Conservation (phyloP, 2,888 invertebrate species). For the Capitulum mitella region DNA sequence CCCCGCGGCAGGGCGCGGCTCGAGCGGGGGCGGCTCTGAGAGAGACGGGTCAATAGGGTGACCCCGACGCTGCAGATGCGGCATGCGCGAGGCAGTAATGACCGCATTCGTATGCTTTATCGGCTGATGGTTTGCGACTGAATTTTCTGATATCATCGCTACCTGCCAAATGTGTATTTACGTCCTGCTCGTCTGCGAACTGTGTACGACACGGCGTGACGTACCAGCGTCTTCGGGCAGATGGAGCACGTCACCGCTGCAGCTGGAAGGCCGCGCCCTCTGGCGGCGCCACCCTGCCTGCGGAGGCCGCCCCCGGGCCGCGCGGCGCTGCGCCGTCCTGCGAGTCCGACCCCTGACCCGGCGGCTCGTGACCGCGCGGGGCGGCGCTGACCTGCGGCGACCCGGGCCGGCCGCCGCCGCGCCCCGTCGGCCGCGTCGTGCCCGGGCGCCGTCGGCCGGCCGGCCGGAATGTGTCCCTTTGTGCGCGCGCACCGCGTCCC, state of each 20-base stretch:
- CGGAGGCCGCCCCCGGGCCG: neutral
- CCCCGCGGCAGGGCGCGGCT: neutral
- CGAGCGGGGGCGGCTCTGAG: too few species aligned
- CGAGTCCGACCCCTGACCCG: neutral
- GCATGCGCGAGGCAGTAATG: neutral
- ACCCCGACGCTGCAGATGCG: neutral
- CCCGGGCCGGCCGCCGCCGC: neutral
- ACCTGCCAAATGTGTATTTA: neutral
- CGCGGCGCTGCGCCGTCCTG: too few species aligned
- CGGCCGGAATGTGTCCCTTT: conserved; percentile 1
- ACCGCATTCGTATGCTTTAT: neutral
- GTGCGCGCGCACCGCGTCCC: neutral
- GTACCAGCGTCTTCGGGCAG: too few species aligned
- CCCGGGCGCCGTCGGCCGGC: neutral
- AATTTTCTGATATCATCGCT: neutral
- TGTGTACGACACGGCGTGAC: too few species aligned
- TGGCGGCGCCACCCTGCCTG: neutral
- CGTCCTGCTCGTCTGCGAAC: too few species aligned
- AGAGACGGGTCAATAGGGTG: neutral
- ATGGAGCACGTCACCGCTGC: too few species aligned
- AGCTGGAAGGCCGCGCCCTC: neutral
- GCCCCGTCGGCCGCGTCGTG: neutral
- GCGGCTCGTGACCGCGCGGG: too few species aligned
- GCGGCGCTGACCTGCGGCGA: neutral
- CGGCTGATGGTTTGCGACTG: neutral